Evolutionary conservation across 2,797 vertebrate genomes (phyloP).

Genomic region (Tadarida brasiliensis): DNA sequence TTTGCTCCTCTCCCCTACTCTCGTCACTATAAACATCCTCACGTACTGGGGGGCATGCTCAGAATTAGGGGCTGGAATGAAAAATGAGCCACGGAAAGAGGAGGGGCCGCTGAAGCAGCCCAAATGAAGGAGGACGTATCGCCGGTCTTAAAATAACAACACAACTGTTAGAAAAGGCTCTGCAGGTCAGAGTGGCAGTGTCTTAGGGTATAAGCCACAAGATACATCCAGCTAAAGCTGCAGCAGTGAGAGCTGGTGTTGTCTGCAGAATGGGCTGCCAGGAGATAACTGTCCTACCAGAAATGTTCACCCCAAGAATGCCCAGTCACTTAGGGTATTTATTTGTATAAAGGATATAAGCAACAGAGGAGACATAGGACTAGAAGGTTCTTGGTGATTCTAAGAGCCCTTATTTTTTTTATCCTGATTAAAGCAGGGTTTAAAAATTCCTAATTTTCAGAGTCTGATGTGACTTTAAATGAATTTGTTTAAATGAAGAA

Average conservation of each 20-base stretch:
- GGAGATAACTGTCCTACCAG: background rate
- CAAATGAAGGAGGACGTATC: background rate
- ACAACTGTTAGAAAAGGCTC: background rate
- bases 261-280: background rate
- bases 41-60: background rate
- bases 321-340: background rate
- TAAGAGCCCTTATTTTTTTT: background rate
- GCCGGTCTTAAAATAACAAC: background rate
- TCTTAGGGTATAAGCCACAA: background rate
- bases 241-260: background rate
- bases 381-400: background rate
- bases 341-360: background rate
- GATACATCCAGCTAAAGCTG: background rate
- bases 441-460: background rate
- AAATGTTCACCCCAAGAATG: background rate
- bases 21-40: background rate
- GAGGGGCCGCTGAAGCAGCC: background rate
- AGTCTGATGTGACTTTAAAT: constrained; percentile 41
- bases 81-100: background rate
- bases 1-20: background rate
- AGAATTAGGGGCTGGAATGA: background rate
- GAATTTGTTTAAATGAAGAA: background rate
- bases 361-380: background rate
- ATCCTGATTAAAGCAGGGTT: background rate
- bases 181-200: background rate